phyloP scores from a whole-genome alignment of 2,113 vertebrate species.

The Polypterus bichir region DNA sequence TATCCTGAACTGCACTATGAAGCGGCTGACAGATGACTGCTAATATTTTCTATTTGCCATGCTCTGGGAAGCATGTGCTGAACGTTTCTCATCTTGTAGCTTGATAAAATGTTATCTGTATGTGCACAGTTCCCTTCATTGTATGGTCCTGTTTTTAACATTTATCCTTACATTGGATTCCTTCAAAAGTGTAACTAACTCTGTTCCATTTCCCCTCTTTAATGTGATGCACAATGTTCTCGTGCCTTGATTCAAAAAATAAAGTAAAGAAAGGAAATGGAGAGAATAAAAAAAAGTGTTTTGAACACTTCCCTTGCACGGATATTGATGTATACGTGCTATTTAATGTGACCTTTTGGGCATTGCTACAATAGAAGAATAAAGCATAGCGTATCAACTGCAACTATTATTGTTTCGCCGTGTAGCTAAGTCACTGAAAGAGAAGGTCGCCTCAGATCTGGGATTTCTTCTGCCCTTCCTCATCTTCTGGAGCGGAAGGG shows the following conservation, averaged over 20 bases:
- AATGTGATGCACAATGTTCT: no score
- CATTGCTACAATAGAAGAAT: background rate
- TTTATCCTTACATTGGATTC: no score
- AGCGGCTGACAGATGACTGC: background rate
- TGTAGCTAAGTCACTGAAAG: background rate
- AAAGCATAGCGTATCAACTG: background rate
- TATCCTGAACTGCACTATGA: background rate
- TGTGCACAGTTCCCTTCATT: no score
- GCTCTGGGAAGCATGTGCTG: background rate
- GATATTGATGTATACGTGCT: background rate
- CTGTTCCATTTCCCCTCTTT: no score
- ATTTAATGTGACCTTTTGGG: constrained; percentile 6
- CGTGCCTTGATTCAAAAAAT: background rate
- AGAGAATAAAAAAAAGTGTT: background rate
- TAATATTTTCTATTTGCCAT: constrained; percentile 1
- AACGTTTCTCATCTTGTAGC: no score
- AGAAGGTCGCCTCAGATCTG: background rate
- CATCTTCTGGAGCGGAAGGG: constrained; percentile 18
- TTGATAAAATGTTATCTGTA: no score
- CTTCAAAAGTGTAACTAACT: no score
- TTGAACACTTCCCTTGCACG: background rate
- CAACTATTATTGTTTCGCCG: background rate
- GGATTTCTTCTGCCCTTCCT: constrained; percentile 16
- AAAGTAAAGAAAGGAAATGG: background rate
- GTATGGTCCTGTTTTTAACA: no score